phyloP scores from a whole-genome alignment of 2,888 invertebrate genomes.

The Sinopyrophorus schimmeli region DNA sequence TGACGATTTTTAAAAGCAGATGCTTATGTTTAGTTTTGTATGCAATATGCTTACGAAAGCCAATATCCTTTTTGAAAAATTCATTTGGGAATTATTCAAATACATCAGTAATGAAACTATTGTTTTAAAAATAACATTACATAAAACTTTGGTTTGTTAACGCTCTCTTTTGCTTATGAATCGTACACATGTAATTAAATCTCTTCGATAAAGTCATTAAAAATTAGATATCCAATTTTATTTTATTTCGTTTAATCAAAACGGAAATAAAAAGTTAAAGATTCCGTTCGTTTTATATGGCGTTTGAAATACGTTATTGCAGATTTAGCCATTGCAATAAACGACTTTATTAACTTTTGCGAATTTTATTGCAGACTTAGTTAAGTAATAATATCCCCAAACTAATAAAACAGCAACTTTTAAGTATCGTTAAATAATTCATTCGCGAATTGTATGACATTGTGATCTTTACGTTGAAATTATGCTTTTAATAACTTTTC shows the following conservation, averaged over 20 bases:
- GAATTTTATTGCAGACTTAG: slow-evolving; percentile 15
- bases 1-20: slow-evolving; percentile 16
- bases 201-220: slow-evolving; percentile 22
- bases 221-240: slow-evolving; percentile 19
- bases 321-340: slow-evolving; percentile 15
- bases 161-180: no score
- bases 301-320: slow-evolving; percentile 16
- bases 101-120: no score
- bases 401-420: slow-evolving; percentile 2
- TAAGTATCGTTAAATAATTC: slow-evolving; percentile 13
- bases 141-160: no score
- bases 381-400: slow-evolving; percentile 8
- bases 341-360: slow-evolving; percentile 16
- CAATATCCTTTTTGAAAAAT: slow-evolving; percentile 11
- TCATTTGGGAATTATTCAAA: no score
- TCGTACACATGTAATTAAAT: no score
- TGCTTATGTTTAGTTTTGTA: slow-evolving; percentile 8
- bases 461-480: no score
- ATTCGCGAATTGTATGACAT: slow-evolving; percentile 3
- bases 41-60: neutral
- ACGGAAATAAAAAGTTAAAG: slow-evolving; percentile 18
- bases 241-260: slow-evolving; percentile 19
- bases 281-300: slow-evolving; percentile 14
- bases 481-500: no score
- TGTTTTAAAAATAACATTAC: no score